Evolutionary conservation across 2,797 vertebrate genomes (phyloP).

Genomic region (Falco berigora): DNA sequence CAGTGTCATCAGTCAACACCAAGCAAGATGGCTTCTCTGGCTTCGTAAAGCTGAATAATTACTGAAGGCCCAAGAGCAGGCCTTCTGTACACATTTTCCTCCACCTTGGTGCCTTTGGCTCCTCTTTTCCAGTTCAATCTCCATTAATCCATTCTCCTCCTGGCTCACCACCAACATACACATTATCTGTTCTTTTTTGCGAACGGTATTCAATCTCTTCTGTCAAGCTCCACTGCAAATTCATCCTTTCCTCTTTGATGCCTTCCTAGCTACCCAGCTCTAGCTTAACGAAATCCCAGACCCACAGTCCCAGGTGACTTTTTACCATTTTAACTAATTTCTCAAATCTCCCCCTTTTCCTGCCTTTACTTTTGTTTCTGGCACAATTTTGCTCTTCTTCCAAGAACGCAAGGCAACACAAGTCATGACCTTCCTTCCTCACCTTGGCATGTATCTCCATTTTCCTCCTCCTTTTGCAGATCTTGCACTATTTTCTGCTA

Average conservation of each 20-base stretch:
- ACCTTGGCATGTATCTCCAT: neutral
- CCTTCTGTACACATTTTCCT: neutral
- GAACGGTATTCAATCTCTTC: neutral
- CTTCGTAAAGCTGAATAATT: neutral
- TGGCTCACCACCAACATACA: neutral
- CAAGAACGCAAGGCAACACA: neutral
- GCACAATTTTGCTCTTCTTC: neutral
- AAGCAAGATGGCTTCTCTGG: fast-evolving
- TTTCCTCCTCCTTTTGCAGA: neutral
- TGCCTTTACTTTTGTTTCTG: neutral
- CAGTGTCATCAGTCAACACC: neutral
- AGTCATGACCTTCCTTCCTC: neutral
- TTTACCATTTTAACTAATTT: neutral
- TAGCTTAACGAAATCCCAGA: neutral
- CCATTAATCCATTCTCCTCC: neutral
- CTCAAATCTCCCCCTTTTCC: neutral
- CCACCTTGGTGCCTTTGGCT: neutral
- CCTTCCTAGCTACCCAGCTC: neutral
- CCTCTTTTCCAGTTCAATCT: neutral
- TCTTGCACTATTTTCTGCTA: neutral
- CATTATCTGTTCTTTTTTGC: neutral
- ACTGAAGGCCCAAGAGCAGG: neutral
- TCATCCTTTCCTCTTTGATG: neutral
- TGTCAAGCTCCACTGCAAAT: neutral
- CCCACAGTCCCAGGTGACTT: neutral